Base-by-base conservation (phyloP, 1,140 invertebrate genomes). In the Chymomyza costata region DNA sequence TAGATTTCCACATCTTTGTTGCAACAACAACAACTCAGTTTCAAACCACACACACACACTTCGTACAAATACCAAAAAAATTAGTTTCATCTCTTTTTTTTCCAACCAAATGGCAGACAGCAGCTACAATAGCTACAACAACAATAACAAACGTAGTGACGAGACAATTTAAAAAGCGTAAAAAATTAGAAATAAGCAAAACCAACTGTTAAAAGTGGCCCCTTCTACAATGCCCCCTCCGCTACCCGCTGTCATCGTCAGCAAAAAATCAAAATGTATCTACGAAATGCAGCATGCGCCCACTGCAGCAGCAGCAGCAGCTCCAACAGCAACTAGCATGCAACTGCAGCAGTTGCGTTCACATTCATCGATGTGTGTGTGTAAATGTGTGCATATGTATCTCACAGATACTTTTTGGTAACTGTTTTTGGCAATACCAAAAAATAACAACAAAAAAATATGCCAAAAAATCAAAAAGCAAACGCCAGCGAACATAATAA, bases 11-110 rank as follows among this genome's bases (percentile, higher is more conserved):
- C 62, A 65, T 47, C 45, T 55, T n/a, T n/a, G 28, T 45, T 31
- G 17, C 51, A 44, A 1, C 25, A 47, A 14, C 19, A 13, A 28
- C 18, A 48, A 34, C 49, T 49, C 53, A 60, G 55, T 50, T 57
- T 55, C 52, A 47, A 35, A 35, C 49, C 46, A 31, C 32, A 21
- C 18, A 49, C 21, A 49, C 52, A 47, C 37, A 46, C 19, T 48
- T 38, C 46, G 47, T 50, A 58, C 47, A 47, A 41, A 47, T 32
- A 45, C 39, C 41, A 43, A 35, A 57, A 67, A 78, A 73, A 78
- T 80, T 78, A 78, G 71, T 78, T 78, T 78, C 63, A 78, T 63
- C 73, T 78, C 71, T 80, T 78, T 78, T 80, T 78, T 78, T 76
- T 71, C 62, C 63, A 65, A 65, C 35, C 61, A n/a, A n/a, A 56